Base-by-base conservation (phyloP, 2,797 vertebrate genomes). In the Mergus octosetaceus region DNA sequence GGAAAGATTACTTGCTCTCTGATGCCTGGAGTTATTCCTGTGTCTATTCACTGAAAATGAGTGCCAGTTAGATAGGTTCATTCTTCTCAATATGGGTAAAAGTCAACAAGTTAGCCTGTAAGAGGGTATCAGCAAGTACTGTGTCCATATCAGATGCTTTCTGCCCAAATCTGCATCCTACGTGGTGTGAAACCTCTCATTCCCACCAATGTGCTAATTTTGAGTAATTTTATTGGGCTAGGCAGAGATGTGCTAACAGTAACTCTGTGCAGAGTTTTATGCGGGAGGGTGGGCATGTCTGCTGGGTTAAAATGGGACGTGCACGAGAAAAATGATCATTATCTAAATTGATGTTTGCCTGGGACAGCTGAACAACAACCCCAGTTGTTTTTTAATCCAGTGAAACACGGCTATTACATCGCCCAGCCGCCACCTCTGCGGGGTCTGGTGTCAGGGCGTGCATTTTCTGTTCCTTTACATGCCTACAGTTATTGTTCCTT, bases 351-450 rank as follows among this genome's bases (percentile, higher is more conserved):
- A 9, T 72, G 22, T 47, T 80, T 85, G 17, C 34, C 24, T 72
- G 49, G 28, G 72, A 85, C 69, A 85, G 5, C 64, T 51, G 25
- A 72, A 32, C 45, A 84, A 81, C 45, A 64, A 18, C 49, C 4
- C 7, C 54, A 10, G 9, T 18, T 0, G 22, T 18, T 14, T 25
- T 65, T 43, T 6, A 22, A 30, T 83, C 64, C 53, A 80, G 43
- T 1, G 2, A 58, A 76, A 24, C 34, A 7, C 9, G 20, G 11
- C 41, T 58, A 0, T 73, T 76, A 4, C 0, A 8, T 32, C 36
- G 15, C 61, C 87, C 1, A 0, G 5, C 15, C 57, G 19, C 14
- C 36, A 39, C 25, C 32, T 80, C 57, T 85, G 28, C 16, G 1
- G 18, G 19, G 14, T 70, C 51, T 85, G 43, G 13, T 77, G 43